Evolutionary conservation across 2,797 vertebrate species (phyloP), one percentile per base, ranked within the genome.

Genomic region (Onychomys leucogaster): DNA sequence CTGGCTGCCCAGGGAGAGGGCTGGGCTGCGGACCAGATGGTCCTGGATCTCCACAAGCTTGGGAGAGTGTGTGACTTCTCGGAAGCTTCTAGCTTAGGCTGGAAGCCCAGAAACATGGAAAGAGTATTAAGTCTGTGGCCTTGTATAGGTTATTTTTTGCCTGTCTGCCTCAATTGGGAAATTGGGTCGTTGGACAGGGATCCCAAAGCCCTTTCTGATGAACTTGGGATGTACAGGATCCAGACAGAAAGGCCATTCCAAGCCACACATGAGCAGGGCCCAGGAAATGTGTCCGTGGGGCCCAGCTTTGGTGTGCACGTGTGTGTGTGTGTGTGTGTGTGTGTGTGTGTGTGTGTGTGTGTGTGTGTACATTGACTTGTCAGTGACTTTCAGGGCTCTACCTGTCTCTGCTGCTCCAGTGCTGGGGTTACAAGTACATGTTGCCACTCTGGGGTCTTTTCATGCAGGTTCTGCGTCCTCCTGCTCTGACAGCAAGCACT

Each of bases 31-130:
- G 17, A 12, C 0, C 63, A 34, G 84, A 83, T 27, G 4, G 55
- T 37, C 89, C 49, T 67, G 27, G 0, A 16, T 17, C 11, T 46
- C 73, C 67, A 14, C 10, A 32, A 52, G n/a, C 63, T 81, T 34
- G 41, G 57, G n/a, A 77, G 93, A 57, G 41, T 0, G 6, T 25
- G 88, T 41, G 90, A 80, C 65, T 88, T 94, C 78, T 75, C 13
- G 71, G 94, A 92, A 92, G 61, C 46, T 78, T 86, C 71, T 5
- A 65, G 65, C 63, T 32, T 21, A 91, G 97, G 78, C 90, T 16
- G 57, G 85, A 89, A 94, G 83, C 94, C 92, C 96, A 93, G 97
- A 69, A 61, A 52, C 75, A 37, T 73, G 92, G 80, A 96, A 77
- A 86, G 23, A 65, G 83, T 75, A 71, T 84, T 52, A 87, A 65